Conservation (phyloP, 1,140 invertebrate species). For the Scaptomyza graminum region DNA sequence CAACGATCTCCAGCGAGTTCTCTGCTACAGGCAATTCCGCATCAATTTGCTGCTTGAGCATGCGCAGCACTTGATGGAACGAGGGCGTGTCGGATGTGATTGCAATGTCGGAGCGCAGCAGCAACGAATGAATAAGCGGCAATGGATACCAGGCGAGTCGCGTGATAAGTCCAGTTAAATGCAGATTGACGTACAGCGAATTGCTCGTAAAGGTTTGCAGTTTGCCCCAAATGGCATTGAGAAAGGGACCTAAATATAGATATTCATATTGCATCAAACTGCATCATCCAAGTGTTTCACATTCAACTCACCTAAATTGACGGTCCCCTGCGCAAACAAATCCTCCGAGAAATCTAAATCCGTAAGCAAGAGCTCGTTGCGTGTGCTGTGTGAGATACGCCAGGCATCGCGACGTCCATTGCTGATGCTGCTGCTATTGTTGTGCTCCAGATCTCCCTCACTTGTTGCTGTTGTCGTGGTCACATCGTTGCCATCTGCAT, state of each 20-base stretch:
- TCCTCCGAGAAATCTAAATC: constrained; percentile 84
- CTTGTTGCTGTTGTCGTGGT: constrained; percentile 27
- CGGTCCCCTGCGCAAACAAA: constrained; percentile 83
- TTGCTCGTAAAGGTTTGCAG: constrained; percentile 94
- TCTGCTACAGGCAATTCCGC: constrained; percentile 89
- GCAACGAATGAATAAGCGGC: constrained; percentile 92
- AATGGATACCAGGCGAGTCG: constrained; percentile 94
- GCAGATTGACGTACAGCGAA: constrained; percentile 93
- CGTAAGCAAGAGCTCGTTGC: constrained; percentile 69
- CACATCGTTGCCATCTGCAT: constrained; percentile 45
- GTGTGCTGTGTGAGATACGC: constrained; percentile 82
- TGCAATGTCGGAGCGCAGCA: constrained; percentile 93
- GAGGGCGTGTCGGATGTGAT: constrained; percentile 96
- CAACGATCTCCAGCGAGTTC: constrained; percentile 88
- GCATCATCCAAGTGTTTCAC: background rate
- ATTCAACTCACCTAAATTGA: constrained; percentile 74
- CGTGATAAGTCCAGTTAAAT: constrained; percentile 94
- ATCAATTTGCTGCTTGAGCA: constrained; percentile 94
- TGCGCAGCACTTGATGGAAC: constrained; percentile 93
- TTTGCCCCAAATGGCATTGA: constrained; percentile 92
- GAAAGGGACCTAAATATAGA: constrained; percentile 89
- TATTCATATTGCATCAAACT: background rate
- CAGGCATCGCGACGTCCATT: constrained; percentile 70
- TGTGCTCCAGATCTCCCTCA: constrained; percentile 57
- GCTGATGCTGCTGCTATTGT: constrained; percentile 46